phyloP scores from a whole-genome alignment of 2,888 invertebrate genomes.

The Leptinotarsa haldemani region DNA sequence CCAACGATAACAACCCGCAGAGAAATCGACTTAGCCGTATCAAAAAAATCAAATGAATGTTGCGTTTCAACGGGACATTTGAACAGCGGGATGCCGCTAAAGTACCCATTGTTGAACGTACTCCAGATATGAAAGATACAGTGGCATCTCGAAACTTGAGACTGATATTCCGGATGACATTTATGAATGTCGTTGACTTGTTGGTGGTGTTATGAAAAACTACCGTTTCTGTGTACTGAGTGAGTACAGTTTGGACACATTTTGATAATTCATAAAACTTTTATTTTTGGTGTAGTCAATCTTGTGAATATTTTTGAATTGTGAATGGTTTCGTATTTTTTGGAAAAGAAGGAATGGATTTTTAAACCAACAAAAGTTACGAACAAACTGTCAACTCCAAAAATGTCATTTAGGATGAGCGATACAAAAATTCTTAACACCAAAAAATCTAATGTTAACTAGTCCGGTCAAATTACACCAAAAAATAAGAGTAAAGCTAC shows the following conservation, averaged over 20 bases:
- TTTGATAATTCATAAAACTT: not conserved
- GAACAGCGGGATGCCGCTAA: slow-evolving; percentile 49
- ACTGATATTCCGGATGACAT: slow-evolving; percentile 1
- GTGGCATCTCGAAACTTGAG: slow-evolving; percentile 2
- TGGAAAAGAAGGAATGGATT: no score
- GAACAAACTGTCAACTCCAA: no score
- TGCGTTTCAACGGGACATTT: slow-evolving; percentile 42
- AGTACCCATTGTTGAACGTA: slow-evolving; percentile 37
- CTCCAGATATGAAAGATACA: slow-evolving; percentile 26
- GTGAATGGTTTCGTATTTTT: no score
- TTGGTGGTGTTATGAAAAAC: not conserved
- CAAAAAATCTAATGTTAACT: no score
- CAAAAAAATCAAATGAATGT: slow-evolving; percentile 32
- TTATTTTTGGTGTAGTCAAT: no score
- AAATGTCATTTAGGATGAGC: no score
- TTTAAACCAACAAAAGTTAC: no score
- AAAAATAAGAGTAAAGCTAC: no score
- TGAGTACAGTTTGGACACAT: not conserved
- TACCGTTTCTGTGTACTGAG: not conserved
- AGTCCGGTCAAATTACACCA: no score
- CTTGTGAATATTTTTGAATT: no score
- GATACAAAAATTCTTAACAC: no score
- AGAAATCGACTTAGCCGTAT: slow-evolving; percentile 26
- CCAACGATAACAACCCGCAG: slow-evolving; percentile 44
- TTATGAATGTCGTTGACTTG: slow-evolving; percentile 18